Conservation (phyloP, 1,140 invertebrate genomes). For the Listronotus bonariensis region DNA sequence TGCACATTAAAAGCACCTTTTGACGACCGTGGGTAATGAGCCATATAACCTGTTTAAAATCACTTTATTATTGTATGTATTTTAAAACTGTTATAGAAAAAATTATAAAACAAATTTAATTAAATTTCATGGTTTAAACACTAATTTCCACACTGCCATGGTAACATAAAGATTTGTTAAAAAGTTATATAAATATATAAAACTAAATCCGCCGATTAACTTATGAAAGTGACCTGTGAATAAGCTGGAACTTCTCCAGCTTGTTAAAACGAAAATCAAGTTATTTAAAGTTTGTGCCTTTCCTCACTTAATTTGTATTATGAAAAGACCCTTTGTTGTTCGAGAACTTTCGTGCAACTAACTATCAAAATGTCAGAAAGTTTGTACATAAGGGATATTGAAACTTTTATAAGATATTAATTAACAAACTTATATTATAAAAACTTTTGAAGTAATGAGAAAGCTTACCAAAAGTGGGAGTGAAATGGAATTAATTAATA, state of each 20-base stretch:
- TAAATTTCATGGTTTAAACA: too few relatives aligned
- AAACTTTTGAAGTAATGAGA: background rate
- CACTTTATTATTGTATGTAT: too few relatives aligned
- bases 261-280: conserved; percentile 24
- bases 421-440: conserved; percentile 4
- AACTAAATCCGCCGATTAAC: background rate
- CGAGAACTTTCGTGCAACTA: conserved; percentile 21
- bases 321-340: conserved; percentile 29
- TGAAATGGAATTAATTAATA: too few relatives aligned
- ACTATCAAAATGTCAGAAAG: conserved; percentile 30
- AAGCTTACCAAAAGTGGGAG: too few relatives aligned
- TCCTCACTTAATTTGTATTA: conserved; percentile 28
- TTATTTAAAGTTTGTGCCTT: conserved; percentile 26
- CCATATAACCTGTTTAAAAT: too few relatives aligned
- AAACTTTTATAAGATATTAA: conserved; percentile 21
- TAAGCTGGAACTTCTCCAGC: conserved; percentile 21
- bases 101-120: too few relatives aligned
- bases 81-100: too few relatives aligned
- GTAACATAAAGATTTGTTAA: too few relatives aligned
- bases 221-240: conserved; percentile 15
- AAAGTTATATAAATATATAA: too few relatives aligned
- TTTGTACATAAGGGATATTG: conserved; percentile 24
- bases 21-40: too few relatives aligned
- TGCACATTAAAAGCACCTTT: too few relatives aligned
- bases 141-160: too few relatives aligned